Evolutionary conservation across 2,797 vertebrate species (phyloP).

Genomic region (Euphonia xanthogaster): DNA sequence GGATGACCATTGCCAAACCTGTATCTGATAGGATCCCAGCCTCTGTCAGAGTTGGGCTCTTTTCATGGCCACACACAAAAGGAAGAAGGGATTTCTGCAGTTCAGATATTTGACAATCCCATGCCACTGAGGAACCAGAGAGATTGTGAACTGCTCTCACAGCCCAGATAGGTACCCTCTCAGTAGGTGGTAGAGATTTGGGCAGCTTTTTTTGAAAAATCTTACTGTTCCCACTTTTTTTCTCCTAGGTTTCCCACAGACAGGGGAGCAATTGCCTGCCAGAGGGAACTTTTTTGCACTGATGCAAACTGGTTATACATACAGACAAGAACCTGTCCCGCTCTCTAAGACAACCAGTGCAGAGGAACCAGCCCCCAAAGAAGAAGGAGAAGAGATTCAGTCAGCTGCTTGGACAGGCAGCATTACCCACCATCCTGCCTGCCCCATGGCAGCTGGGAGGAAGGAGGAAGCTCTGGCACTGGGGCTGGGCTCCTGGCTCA

Average conservation of each 20-base stretch:
- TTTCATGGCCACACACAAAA: not conserved
- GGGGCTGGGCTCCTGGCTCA: not conserved
- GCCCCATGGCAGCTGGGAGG: not conserved
- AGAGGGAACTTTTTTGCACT: not conserved
- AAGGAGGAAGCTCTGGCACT: not conserved
- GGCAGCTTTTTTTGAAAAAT: not conserved
- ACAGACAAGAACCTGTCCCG: not conserved
- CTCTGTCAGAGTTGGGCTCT: not conserved
- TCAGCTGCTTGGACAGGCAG: fast-evolving
- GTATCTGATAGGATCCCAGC: not conserved
- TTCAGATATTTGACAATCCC: not conserved
- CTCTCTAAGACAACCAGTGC: not conserved
- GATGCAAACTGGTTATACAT: not conserved
- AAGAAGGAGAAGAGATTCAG: not conserved
- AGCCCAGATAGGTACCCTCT: not conserved
- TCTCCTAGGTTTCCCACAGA: not conserved
- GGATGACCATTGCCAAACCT: not conserved
- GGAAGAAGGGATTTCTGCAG: not conserved
- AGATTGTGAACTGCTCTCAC: not conserved
- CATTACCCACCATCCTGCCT: not conserved
- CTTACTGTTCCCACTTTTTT: not conserved
- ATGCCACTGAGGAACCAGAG: not conserved
- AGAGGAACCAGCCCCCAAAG: not conserved
- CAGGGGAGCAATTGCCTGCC: not conserved
- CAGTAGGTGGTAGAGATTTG: not conserved